Evolutionary conservation across 2,888 invertebrate genomes (phyloP), one percentile per base, ranked within the genome.

Genomic region (Pseudanteris insignis): DNA sequence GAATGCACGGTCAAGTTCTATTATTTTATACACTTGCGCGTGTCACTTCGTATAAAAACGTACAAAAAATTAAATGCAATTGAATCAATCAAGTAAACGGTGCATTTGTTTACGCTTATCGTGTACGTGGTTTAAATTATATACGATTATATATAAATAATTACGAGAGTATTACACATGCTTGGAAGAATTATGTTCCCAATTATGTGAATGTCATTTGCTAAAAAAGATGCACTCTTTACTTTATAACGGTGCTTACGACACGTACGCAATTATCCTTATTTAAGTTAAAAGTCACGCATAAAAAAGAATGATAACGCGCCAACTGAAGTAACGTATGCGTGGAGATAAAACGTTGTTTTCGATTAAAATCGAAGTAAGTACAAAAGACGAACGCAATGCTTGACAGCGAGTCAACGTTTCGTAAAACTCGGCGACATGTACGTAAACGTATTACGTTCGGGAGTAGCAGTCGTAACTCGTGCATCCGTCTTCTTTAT

Each of bases 1-100:
- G 63, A 50, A 63, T 63, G 58, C 50, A 58, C 59, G 59, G 54
- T 59, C 63, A 63, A 59, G 59, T 63, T 63, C 54, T 63, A 44
- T 30, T 29, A 14, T 28, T 47, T 44, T 51, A 37, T 58, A 50
- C 34, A 59, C 18, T 50, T 28, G 12, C 24, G 32, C 41, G 40
- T 53, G 36, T 47, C 51, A 36, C 26, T 46, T 53, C 12, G 53
- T 41, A 47, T 62, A 47, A 57, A 51, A 51, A 62, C 46, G 41
- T 55, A 51, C 36, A 55, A 55, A 48, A 50, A 62, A 47, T 55
- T 25, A 59, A 53, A 60, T 53, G 53, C 46, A 47, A 37, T 47
- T 41, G 46, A 53, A n/a, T n/a, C n/a, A n/a, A n/a, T n/a, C n/a
- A n/a, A n/a, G n/a, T n/a, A n/a, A n/a, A n/a, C n/a, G n/a, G n/a